Evolutionary conservation across 2,113 vertebrate genomes (phyloP).

Genomic region (Limanda limanda): DNA sequence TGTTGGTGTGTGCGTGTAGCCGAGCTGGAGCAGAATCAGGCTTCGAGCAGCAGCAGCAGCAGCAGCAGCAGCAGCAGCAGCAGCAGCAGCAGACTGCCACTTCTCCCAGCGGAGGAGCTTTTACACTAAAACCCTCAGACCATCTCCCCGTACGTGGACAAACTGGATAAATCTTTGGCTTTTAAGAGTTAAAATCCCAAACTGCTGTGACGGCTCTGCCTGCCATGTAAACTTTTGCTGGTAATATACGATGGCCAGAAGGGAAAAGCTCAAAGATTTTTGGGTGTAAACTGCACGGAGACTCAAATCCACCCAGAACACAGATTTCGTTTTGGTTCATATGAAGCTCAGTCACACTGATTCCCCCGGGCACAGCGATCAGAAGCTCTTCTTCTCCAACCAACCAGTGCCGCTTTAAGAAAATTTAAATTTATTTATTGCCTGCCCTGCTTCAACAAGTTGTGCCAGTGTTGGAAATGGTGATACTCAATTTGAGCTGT

Average conservation of each 20-base stretch:
- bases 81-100: slow-evolving; percentile 44
- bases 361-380: not conserved
- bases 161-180: slow-evolving; percentile 60
- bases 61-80: slow-evolving; percentile 31
- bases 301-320: slow-evolving; percentile 22
- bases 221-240: slow-evolving; percentile 18
- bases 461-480: slow-evolving; percentile 10
- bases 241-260: slow-evolving; percentile 11
- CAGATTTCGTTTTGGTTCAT: not conserved
- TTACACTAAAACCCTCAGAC: slow-evolving; percentile 57
- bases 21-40: slow-evolving; percentile 28
- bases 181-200: slow-evolving; percentile 57
- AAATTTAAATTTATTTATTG: not conserved
- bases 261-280: slow-evolving; percentile 16
- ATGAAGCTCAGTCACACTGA: not conserved
- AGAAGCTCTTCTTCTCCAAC: not conserved
- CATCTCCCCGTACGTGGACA: slow-evolving; percentile 25
- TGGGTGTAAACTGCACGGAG: not conserved
- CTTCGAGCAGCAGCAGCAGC: slow-evolving; percentile 39
- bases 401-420: not conserved
- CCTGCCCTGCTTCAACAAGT: slow-evolving; percentile 9
- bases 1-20: slow-evolving; percentile 8
- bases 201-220: slow-evolving; percentile 43
- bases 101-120: slow-evolving; percentile 56
- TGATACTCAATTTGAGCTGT: slow-evolving; percentile 39